phyloP scores from a whole-genome alignment of 2,797 vertebrate genomes.

The Parotocinclus haroldoi region DNA sequence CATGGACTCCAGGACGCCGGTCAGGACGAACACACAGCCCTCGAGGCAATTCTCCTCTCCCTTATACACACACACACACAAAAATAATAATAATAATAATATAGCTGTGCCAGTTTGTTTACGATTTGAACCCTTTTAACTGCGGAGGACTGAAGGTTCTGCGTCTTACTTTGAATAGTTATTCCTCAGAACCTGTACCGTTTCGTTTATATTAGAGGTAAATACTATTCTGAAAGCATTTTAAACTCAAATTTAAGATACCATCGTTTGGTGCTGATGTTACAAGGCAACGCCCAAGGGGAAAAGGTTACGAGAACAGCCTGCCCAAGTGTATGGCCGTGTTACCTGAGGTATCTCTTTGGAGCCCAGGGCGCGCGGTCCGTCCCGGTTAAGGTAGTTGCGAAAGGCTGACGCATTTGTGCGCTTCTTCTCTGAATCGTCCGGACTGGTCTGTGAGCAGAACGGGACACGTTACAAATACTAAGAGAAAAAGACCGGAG shows the following conservation, averaged over 20 bases:
- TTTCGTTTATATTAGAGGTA: too few relatives aligned
- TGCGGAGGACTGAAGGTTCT: too few relatives aligned
- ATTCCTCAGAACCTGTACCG: too few relatives aligned
- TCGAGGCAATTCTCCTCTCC: constrained; percentile 96
- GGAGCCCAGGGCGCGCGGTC: constrained; percentile 91
- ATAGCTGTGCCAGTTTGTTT: too few relatives aligned
- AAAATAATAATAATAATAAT: neutral
- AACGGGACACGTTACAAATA: neutral
- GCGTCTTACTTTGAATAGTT: too few relatives aligned
- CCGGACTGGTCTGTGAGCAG: constrained; percentile 74
- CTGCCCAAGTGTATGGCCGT: neutral
- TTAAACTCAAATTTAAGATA: too few relatives aligned
- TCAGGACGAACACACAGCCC: constrained; percentile 91
- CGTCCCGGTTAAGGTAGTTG: constrained; percentile 93
- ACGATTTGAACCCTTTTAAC: too few relatives aligned
- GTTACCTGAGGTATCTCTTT: constrained; percentile 89
- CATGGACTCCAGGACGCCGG: constrained; percentile 92
- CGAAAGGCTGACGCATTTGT: constrained; percentile 82
- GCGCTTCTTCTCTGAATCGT: constrained; percentile 88
- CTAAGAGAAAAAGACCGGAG: neutral
- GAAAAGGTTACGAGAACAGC: too few relatives aligned
- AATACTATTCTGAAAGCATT: too few relatives aligned
- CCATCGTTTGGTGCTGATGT: too few relatives aligned
- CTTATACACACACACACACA: constrained; percentile 60
- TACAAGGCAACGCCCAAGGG: too few relatives aligned